Conservation (phyloP, 2,888 invertebrate species). For the Hypsopygia costalis region DNA sequence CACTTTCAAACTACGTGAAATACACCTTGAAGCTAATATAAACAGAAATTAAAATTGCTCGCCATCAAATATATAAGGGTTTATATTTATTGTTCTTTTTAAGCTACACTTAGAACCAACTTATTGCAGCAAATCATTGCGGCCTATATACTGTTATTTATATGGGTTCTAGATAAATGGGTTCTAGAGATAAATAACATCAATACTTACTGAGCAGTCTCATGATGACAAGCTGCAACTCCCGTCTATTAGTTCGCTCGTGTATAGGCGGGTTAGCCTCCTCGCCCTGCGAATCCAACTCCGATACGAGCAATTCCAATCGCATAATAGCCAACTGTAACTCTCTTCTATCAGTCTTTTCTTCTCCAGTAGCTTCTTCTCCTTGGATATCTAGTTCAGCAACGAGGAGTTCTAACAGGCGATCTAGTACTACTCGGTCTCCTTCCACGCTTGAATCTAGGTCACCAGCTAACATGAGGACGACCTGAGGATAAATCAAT, state of each 20-base stretch:
- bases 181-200: too few species aligned
- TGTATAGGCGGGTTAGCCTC: slow-evolving; percentile 72
- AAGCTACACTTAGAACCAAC: too few species aligned
- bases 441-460: slow-evolving; percentile 91
- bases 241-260: slow-evolving; percentile 86
- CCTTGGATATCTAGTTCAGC: slow-evolving; percentile 85
- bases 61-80: too few species aligned
- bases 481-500: slow-evolving; percentile 76
- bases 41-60: too few species aligned
- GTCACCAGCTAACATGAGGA: slow-evolving; percentile 94
- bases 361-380: slow-evolving; percentile 58
- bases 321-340: slow-evolving; percentile 94
- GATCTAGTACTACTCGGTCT: slow-evolving; percentile 88
- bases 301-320: slow-evolving; percentile 85
- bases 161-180: too few species aligned
- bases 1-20: too few species aligned
- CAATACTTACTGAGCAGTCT: slow-evolving; percentile 90
- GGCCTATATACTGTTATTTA: too few species aligned
- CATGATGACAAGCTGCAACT: slow-evolving; percentile 94
- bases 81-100: too few species aligned
- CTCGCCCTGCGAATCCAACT: slow-evolving; percentile 82
- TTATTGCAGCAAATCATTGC: too few species aligned
- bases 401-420: slow-evolving; percentile 86
- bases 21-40: too few species aligned
- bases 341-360: slow-evolving; percentile 87